A percentile compares a stretch with the other conserved stretches of the same genome.
Evolutionary conservation across 2,797 vertebrate species (phyloP).

Genomic region (Glyptemys insculpta): DNA sequence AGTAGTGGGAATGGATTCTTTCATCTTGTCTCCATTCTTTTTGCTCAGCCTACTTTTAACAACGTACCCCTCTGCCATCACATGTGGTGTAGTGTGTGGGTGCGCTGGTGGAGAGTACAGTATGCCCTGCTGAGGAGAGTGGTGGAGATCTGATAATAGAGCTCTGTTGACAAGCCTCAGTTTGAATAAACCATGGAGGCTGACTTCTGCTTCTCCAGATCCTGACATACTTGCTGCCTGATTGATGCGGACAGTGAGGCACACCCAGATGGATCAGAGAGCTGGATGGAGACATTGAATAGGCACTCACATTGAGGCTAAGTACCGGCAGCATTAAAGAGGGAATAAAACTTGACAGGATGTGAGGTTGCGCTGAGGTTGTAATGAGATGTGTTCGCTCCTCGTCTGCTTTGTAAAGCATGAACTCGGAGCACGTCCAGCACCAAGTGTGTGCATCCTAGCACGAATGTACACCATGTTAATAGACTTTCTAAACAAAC

Average conservation of each 20-base stretch:
- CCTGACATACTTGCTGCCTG: neutral
- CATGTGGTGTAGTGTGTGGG: neutral
- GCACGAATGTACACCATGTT: neutral
- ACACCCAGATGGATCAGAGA: neutral
- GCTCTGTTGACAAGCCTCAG: neutral
- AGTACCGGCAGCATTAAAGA: neutral
- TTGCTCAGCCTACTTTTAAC: neutral
- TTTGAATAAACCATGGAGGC: neutral
- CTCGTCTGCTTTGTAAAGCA: neutral
- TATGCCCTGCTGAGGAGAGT: neutral
- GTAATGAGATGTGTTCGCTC: neutral
- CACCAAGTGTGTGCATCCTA: neutral
- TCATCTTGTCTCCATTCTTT: neutral
- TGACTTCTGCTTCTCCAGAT: neutral
- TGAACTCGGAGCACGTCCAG: neutral
- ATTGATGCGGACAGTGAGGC: neutral
- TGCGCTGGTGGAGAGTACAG: neutral
- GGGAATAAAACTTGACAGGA: slow-evolving; percentile 25
- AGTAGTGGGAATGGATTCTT: slow-evolving; percentile 21
- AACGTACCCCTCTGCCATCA: fast-evolving
- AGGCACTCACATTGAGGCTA: neutral
- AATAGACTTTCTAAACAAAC: neutral
- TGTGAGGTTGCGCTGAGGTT: neutral
- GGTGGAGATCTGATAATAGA: neutral
- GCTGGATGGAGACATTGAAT: neutral